A percentile compares a stretch with the other conserved stretches of the same genome.
Evolutionary conservation across 2,797 vertebrate species (phyloP).

Genomic region (Sebastes kiyomatsui): DNA sequence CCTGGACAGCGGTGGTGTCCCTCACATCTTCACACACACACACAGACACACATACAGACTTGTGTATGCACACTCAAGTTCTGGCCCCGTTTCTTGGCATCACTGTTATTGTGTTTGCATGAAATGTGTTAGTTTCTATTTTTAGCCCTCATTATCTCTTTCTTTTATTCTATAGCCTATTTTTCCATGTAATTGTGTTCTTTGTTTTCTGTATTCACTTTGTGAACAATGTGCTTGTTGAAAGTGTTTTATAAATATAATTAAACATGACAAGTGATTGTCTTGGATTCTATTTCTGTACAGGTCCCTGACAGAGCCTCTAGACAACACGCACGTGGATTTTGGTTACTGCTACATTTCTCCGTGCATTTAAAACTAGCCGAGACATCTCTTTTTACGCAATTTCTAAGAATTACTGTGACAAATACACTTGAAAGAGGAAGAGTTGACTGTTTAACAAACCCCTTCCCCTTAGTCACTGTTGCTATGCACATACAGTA

Average conservation of each 20-base stretch:
- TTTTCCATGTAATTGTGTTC: neutral
- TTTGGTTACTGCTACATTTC: neutral
- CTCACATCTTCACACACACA: constrained; percentile 8
- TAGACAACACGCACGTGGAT: neutral
- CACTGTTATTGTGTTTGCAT: constrained; percentile 36
- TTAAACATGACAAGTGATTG: neutral
- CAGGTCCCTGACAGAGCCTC: neutral
- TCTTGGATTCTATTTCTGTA: neutral
- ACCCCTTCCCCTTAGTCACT: neutral
- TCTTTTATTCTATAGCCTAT: constrained; percentile 17
- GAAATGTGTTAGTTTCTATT: constrained; percentile 51
- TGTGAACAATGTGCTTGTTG: constrained; percentile 9
- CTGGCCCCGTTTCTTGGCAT: constrained; percentile 42
- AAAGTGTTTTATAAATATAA: constrained; percentile 14
- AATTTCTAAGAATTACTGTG: neutral
- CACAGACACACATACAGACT: neutral
- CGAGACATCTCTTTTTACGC: neutral
- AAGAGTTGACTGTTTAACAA: neutral
- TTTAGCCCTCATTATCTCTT: constrained; percentile 46
- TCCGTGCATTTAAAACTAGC: neutral
- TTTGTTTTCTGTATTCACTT: constrained; percentile 26
- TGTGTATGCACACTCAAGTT: constrained; percentile 1
- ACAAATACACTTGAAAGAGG: neutral
- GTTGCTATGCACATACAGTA: neutral
- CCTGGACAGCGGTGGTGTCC: neutral